Conservation (phyloP, 2,888 invertebrate species). For the Stenurella melanura region DNA sequence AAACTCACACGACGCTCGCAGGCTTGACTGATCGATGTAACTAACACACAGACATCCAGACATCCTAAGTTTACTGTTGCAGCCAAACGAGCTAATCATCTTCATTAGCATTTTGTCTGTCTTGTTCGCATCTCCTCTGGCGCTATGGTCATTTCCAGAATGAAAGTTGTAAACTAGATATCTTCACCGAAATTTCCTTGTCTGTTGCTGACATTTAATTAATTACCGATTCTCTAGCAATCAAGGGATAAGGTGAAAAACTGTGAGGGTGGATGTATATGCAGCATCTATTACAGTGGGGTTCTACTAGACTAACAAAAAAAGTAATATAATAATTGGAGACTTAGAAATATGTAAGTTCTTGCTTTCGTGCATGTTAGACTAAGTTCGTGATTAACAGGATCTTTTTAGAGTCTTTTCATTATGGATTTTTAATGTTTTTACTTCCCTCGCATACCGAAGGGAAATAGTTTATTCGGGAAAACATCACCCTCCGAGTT, state of each 20-base stretch:
- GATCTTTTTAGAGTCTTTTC: too few relatives aligned
- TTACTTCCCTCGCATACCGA: too few relatives aligned
- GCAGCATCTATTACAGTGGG: too few relatives aligned
- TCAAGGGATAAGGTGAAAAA: not conserved
- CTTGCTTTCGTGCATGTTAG: too few relatives aligned
- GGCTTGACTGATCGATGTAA: constrained; percentile 49
- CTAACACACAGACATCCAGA: constrained; percentile 45
- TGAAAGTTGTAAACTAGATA: constrained; percentile 45
- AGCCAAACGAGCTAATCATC: constrained; percentile 68
- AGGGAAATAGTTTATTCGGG: too few relatives aligned
- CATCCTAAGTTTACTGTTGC: constrained; percentile 53
- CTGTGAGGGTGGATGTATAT: too few relatives aligned
- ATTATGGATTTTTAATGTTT: too few relatives aligned
- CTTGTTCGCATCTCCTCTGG: constrained; percentile 36
- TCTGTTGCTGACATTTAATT: constrained; percentile 33
- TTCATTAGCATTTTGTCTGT: constrained; percentile 62
- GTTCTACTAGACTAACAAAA: too few relatives aligned
- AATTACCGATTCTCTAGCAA: constrained; percentile 8
- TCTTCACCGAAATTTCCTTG: constrained; percentile 21
- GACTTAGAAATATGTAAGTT: too few relatives aligned
- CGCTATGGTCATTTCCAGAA: constrained; percentile 49
- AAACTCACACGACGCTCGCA: constrained; percentile 66
- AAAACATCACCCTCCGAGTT: too few relatives aligned
- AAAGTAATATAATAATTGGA: too few relatives aligned
- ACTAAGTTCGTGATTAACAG: too few relatives aligned